phyloP scores from a whole-genome alignment of 2,888 invertebrate genomes.

The Chesias legatella region DNA sequence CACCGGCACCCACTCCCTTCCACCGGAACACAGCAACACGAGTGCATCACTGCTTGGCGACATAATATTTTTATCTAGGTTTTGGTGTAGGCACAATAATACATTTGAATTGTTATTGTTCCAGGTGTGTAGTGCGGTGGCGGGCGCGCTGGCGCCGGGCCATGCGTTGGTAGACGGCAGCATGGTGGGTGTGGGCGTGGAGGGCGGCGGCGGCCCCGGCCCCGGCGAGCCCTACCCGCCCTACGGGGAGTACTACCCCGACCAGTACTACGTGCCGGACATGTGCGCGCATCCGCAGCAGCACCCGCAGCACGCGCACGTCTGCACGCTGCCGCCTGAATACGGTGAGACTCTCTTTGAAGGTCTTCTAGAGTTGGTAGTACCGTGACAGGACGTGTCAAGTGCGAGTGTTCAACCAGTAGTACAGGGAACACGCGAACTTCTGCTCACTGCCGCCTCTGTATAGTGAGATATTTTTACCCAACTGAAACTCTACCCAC shows the following conservation, averaged over 20 bases:
- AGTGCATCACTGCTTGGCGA: no score
- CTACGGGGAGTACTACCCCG: slow-evolving; percentile 82
- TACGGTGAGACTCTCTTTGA: slow-evolving; percentile 83
- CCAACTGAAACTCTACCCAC: no score
- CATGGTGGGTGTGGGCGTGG: slow-evolving; percentile 76
- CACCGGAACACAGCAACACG: no score
- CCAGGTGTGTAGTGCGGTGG: slow-evolving; percentile 48
- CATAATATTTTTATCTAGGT: no score
- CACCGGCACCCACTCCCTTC: no score
- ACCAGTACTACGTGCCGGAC: slow-evolving; percentile 80
- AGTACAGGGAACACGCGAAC: no score
- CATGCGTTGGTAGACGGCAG: slow-evolving; percentile 64
- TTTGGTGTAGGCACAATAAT: no score
- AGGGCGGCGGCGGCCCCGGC: slow-evolving; percentile 60
- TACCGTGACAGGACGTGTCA: no score
- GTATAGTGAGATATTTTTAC: no score
- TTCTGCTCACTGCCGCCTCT: no score
- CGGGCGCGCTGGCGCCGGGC: slow-evolving; percentile 58
- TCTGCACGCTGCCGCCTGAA: slow-evolving; percentile 88
- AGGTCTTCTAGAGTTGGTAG: no score
- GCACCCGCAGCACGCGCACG: slow-evolving; percentile 81
- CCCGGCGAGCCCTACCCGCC: slow-evolving; percentile 63
- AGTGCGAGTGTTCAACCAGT: no score
- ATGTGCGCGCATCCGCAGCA: slow-evolving; percentile 83
- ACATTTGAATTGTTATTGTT: slow-evolving; percentile 35